Conservation (phyloP, 35 echinoderm and acorn worm genomes). For the Patiria miniata region DNA sequence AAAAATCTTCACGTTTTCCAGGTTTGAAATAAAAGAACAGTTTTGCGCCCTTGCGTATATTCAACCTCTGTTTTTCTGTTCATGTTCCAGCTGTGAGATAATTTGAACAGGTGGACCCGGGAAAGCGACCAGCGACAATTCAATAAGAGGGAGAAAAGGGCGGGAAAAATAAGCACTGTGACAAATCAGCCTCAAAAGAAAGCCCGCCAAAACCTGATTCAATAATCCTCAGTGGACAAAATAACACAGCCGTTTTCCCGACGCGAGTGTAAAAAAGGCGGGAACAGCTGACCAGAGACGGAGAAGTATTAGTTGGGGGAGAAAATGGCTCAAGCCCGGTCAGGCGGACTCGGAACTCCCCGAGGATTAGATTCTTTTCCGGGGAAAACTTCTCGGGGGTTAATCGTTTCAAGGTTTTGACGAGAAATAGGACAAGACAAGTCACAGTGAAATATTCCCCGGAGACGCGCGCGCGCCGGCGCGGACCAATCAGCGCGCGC, state of each 20-base stretch:
- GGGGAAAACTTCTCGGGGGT: background rate
- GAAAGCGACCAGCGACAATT: background rate
- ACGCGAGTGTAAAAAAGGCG: slow-evolving; percentile 3
- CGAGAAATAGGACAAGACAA: background rate
- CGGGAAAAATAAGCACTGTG: background rate
- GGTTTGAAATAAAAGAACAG: too few relatives aligned
- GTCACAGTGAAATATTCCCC: too few relatives aligned
- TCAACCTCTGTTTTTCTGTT: background rate
- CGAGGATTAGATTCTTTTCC: background rate
- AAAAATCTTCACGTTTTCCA: too few relatives aligned
- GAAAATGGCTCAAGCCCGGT: background rate
- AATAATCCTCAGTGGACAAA: slow-evolving; percentile 2
- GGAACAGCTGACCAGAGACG: background rate
- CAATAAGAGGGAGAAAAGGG: background rate
- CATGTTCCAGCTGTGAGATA: background rate
- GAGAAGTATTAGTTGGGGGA: too few relatives aligned
- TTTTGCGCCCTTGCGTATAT: background rate
- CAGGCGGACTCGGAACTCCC: background rate
- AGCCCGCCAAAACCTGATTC: slow-evolving; percentile 20
- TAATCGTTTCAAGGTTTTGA: slow-evolving; percentile 1
- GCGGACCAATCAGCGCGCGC: too few relatives aligned
- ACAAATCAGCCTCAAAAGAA: background rate
- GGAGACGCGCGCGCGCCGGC: too few relatives aligned
- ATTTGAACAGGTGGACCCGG: background rate
- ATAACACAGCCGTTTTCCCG: background rate